These are phyloP conservation scores for Saguinus midas DNA, from an alignment of 2,113 vertebrate species.

Conservation along the genomic window DNA sequence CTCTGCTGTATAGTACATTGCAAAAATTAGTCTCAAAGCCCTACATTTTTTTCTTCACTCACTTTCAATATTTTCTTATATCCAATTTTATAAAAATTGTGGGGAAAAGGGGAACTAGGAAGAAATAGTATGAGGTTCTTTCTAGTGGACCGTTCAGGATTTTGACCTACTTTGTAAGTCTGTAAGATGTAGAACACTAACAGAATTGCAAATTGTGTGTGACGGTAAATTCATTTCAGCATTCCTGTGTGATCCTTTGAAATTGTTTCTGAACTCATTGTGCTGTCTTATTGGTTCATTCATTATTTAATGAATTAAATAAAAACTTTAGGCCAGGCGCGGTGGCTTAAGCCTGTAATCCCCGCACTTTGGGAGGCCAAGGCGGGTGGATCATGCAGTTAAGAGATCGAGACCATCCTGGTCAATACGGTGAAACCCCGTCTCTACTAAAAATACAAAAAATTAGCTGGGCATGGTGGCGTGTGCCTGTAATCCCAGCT, in stretches of 20 bases:
- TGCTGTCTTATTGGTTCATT: not conserved
- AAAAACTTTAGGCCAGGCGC: not conserved
- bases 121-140: not conserved
- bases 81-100: not conserved
- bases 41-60: not conserved
- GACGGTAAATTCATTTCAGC: not conserved
- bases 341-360: no score
- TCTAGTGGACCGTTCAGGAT: not conserved
- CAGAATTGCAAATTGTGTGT: not conserved
- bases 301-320: slow-evolving; percentile 17
- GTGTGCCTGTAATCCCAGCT: no score
- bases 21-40: not conserved
- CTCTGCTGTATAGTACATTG: not conserved
- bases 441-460: no score
- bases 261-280: not conserved
- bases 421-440: no score
- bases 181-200: not conserved
- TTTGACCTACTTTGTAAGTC: not conserved
- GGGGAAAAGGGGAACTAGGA: not conserved
- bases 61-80: not conserved
- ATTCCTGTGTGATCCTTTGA: not conserved
- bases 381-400: no score
- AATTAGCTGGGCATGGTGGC: no score
- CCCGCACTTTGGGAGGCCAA: no score
- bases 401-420: no score